Conservation (phyloP, 2,888 invertebrate species). For the Dichetophora obliterata region DNA sequence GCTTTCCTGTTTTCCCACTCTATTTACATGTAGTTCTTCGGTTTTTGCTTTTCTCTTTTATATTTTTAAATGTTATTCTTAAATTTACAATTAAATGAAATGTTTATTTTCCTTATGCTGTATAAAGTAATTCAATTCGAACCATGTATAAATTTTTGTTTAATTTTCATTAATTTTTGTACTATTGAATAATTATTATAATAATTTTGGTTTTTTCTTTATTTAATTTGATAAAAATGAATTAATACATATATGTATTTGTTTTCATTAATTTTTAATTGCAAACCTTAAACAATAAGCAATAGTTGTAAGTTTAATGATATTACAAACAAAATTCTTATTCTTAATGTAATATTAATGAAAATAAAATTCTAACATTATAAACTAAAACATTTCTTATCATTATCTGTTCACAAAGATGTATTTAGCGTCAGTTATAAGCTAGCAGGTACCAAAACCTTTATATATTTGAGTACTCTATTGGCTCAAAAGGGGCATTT, state of each 20-base stretch:
- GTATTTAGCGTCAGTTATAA: too few relatives aligned
- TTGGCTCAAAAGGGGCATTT: too few relatives aligned
- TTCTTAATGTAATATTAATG: slow-evolving; percentile 11
- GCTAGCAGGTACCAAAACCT: too few relatives aligned
- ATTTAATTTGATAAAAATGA: too few relatives aligned
- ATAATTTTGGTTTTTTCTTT: too few relatives aligned
- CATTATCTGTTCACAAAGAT: neutral
- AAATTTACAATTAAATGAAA: neutral
- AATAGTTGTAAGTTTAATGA: slow-evolving; percentile 14
- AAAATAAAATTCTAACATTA: slow-evolving; percentile 15
- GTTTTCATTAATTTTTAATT: slow-evolving; percentile 4
- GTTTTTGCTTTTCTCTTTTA: neutral
- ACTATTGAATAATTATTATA: neutral
- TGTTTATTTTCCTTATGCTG: slow-evolving; percentile 8
- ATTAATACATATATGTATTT: slow-evolving; percentile 11
- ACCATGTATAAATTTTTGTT: slow-evolving; percentile 6
- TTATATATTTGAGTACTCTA: too few relatives aligned
- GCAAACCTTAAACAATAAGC: slow-evolving; percentile 2
- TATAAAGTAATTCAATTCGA: slow-evolving; percentile 8
- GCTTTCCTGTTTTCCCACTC: neutral
- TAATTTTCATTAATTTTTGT: slow-evolving; percentile 11
- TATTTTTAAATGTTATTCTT: neutral
- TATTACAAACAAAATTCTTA: neutral
- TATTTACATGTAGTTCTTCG: neutral
- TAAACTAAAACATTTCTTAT: neutral